These are phyloP conservation scores for Otocyon megalotis DNA, from an alignment of 2,113 vertebrate species.

Conservation along the genomic window DNA sequence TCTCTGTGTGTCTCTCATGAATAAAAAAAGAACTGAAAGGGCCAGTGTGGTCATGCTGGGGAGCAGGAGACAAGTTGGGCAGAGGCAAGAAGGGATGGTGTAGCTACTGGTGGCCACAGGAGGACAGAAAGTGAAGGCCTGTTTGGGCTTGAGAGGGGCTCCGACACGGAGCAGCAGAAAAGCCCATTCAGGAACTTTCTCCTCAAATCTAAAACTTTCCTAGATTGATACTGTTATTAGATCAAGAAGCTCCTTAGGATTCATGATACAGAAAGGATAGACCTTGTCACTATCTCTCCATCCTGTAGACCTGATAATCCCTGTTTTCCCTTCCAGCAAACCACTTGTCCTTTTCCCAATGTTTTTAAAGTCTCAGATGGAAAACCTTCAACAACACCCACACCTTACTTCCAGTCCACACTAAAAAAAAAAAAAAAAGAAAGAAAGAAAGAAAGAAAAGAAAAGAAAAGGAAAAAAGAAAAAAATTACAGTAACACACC, in stretches of 20 bases:
- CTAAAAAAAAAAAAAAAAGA: too few species aligned
- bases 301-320: too few species aligned
- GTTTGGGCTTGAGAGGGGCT: not conserved
- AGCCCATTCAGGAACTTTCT: not conserved
- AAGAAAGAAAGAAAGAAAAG: too few species aligned
- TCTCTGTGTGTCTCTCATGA: too few species aligned
- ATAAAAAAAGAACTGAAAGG: not conserved
- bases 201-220: not conserved
- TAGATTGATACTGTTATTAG: not conserved
- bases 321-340: not conserved
- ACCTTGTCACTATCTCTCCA: constrained; percentile 27
- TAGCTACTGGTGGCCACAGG: not conserved
- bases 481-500: not conserved
- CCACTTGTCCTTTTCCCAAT: not conserved
- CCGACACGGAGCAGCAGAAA: not conserved
- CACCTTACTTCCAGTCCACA: not conserved
- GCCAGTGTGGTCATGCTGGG: not conserved
- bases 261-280: not conserved
- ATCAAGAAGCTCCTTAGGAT: not conserved
- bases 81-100: not conserved
- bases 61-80: not conserved
- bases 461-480: not conserved
- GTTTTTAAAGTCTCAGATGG: constrained; percentile 28
- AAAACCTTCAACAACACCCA: constrained; percentile 42
- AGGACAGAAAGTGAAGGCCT: too few species aligned